These are phyloP conservation scores for Falco novaeseelandiae DNA, from an alignment of 2,797 vertebrate species.

Conservation along the genomic window DNA sequence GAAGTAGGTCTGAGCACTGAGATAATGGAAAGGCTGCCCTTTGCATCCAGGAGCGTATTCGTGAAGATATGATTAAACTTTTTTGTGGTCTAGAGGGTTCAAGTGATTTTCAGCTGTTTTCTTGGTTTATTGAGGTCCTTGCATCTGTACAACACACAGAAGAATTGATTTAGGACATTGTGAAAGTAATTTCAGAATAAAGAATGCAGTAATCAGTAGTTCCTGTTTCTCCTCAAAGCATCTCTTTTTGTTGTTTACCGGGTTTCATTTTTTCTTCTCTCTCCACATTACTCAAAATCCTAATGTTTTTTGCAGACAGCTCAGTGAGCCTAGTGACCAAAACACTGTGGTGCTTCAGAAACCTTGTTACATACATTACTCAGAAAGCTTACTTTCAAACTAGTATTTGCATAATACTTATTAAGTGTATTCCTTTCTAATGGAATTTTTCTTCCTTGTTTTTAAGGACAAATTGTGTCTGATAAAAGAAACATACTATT, in stretches of 20 bases:
- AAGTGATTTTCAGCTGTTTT: not conserved
- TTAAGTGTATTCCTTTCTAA: not conserved
- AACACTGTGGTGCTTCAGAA: not conserved
- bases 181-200: not conserved
- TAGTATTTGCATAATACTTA: not conserved
- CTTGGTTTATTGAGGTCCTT: not conserved
- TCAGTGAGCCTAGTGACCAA: not conserved
- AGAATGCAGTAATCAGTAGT: not conserved
- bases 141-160: not conserved
- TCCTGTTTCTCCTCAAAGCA: not conserved
- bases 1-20: not conserved
- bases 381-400: not conserved
- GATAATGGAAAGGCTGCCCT: not conserved
- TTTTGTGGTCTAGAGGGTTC: not conserved
- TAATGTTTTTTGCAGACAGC: not conserved
- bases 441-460: not conserved
- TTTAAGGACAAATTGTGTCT: not conserved
- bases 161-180: not conserved
- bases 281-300: not conserved
- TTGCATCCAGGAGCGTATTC: not conserved
- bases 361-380: not conserved
- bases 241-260: not conserved
- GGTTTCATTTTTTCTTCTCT: not conserved
- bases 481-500: not conserved
- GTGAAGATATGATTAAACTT: not conserved